These are phyloP conservation scores for Hypotaenidia okinawae DNA, from an alignment of 2,797 vertebrate species.

Conservation along the genomic window DNA sequence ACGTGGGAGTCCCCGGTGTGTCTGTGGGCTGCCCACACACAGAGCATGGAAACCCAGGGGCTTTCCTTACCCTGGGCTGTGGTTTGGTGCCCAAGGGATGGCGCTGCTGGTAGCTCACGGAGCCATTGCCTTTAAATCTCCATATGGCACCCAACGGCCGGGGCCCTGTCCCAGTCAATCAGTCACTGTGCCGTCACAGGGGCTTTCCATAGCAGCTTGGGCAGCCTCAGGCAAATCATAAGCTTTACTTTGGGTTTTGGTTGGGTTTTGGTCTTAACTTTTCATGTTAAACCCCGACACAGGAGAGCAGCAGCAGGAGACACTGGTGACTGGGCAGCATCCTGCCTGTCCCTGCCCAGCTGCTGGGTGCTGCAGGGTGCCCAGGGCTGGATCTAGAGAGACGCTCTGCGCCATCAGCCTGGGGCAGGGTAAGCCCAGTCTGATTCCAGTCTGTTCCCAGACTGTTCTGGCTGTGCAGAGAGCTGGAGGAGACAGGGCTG, in stretches of 20 bases:
- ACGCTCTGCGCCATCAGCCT: background rate
- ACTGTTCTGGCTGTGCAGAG: background rate
- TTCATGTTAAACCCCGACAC: background rate
- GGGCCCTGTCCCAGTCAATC: constrained; percentile 66
- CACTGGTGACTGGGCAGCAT: background rate
- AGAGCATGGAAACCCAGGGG: background rate
- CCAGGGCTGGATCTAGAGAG: background rate
- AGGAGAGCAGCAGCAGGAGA: background rate
- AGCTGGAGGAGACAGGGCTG: background rate
- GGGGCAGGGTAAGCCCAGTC: background rate
- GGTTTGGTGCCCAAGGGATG: background rate
- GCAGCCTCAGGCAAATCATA: constrained; percentile 67
- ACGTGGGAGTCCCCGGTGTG: rapidly evolving
- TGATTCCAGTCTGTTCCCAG: background rate
- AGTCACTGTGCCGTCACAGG: constrained; percentile 52
- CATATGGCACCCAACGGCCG: too few species aligned
- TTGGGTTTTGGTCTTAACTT: constrained; percentile 8
- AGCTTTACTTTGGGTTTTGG: background rate
- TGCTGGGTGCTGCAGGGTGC: background rate
- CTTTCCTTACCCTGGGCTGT: background rate
- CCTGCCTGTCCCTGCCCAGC: background rate
- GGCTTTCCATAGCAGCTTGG: constrained; percentile 75
- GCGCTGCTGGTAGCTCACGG: background rate
- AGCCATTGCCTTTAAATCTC: constrained; percentile 60
- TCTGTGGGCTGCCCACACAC: rapidly evolving